Conservation (phyloP, 2,797 vertebrate genomes). For the Pempheris klunzingeri region DNA sequence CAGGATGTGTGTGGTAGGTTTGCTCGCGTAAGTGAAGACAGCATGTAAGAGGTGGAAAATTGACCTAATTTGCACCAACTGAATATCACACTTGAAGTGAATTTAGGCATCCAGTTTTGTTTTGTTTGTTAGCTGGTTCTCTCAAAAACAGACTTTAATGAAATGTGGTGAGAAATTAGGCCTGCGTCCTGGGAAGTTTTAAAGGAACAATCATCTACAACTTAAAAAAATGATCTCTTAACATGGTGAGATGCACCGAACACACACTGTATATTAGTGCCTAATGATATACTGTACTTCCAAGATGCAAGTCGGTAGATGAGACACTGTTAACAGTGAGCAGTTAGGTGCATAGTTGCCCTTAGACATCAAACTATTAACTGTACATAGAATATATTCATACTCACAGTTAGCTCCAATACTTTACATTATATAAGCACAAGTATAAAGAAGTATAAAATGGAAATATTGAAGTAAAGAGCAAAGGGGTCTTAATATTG, state of each 20-base stretch:
- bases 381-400: not conserved
- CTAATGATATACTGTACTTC: too few species aligned
- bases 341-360: not conserved
- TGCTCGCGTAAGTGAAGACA: slow-evolving; percentile 21
- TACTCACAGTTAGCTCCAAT: not conserved
- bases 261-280: not conserved
- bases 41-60: slow-evolving; percentile 1
- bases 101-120: not conserved
- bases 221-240: not conserved
- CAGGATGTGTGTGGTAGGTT: slow-evolving; percentile 24
- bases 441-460: not conserved
- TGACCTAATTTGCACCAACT: not conserved
- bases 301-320: not conserved
- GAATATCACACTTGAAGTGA: not conserved
- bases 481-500: not conserved
- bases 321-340: not conserved
- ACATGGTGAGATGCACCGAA: not conserved
- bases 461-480: not conserved
- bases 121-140: not conserved
- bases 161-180: not conserved
- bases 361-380: not conserved
- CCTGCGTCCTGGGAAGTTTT: not conserved
- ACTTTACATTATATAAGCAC: too few species aligned
- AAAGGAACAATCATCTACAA: not conserved
- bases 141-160: not conserved